These are phyloP conservation scores for Erythrocercus mccallii DNA, from an alignment of 2,113 vertebrate genomes.

Conservation along the genomic window DNA sequence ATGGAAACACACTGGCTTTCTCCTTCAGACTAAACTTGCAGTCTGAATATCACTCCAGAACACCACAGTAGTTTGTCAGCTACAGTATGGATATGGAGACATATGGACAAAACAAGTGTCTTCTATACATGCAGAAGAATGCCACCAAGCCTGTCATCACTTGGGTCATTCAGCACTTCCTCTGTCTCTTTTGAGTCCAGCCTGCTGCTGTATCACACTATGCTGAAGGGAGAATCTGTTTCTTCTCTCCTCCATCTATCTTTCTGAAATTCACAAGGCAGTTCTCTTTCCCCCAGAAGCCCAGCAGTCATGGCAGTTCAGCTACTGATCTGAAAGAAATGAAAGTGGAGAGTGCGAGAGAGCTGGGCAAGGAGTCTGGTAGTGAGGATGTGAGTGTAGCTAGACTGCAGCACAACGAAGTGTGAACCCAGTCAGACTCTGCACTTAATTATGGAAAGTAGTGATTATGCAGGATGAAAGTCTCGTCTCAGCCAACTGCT, in stretches of 20 bases:
- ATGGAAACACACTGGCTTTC: constrained; percentile 21
- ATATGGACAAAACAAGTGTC: constrained; percentile 52
- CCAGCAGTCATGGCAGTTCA: neutral
- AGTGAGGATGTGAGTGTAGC: neutral
- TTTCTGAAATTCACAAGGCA: neutral
- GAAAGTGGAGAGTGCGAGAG: neutral
- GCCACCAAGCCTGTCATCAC: constrained; percentile 45
- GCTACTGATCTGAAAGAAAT: neutral
- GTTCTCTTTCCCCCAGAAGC: neutral
- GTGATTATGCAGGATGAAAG: constrained; percentile 54
- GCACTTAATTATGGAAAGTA: constrained; percentile 45
- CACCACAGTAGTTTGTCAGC: neutral
- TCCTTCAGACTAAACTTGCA: neutral
- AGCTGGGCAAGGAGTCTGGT: neutral
- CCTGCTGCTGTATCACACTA: constrained; percentile 8
- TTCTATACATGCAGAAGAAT: neutral
- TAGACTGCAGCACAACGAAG: neutral
- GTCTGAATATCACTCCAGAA: neutral
- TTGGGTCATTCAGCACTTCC: constrained; percentile 52
- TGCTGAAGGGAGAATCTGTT: constrained; percentile 25
- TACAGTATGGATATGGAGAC: constrained; percentile 3
- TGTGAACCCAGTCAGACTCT: constrained; percentile 27
- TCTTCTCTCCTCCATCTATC: constrained; percentile 13
- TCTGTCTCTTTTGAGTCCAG: constrained; percentile 32
- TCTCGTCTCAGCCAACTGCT: constrained; percentile 2